Evolutionary conservation across 2,113 vertebrate species (phyloP).

Genomic region (Furnarius figulus): DNA sequence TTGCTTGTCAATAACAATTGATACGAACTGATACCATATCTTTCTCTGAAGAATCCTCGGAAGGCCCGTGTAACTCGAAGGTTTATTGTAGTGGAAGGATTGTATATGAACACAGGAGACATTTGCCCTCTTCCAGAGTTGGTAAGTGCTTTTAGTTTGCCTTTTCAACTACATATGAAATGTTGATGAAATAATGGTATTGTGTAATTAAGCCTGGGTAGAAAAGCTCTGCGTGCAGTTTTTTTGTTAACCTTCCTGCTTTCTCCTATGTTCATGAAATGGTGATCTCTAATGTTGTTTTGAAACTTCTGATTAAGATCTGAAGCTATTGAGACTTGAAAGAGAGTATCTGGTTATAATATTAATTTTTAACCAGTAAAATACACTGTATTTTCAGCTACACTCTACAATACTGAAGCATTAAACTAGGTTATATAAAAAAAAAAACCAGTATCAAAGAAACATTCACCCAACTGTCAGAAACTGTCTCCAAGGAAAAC

Average conservation of each 20-base stretch:
- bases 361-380: not conserved
- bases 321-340: not conserved
- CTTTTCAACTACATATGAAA: not conserved
- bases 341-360: not conserved
- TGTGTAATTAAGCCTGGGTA: not conserved
- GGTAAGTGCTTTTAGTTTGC: constrained; percentile 75
- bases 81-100: constrained; percentile 92
- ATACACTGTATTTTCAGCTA: not conserved
- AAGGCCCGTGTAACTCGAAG: constrained; percentile 93
- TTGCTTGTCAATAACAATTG: not conserved
- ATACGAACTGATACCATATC: not conserved
- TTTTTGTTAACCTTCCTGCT: not conserved
- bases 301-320: not conserved
- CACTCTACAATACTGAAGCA: not conserved
- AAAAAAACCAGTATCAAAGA: not conserved
- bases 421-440: not conserved
- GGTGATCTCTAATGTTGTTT: not conserved
- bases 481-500: not conserved
- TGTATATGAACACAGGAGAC: constrained; percentile 93
- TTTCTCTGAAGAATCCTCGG: constrained; percentile 84
- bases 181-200: not conserved
- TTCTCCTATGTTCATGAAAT: not conserved
- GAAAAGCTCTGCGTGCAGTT: not conserved
- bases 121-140: constrained; percentile 92
- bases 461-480: not conserved